Base-by-base conservation (phyloP, 2,113 vertebrate species). In the Aptenodytes forsteri region DNA sequence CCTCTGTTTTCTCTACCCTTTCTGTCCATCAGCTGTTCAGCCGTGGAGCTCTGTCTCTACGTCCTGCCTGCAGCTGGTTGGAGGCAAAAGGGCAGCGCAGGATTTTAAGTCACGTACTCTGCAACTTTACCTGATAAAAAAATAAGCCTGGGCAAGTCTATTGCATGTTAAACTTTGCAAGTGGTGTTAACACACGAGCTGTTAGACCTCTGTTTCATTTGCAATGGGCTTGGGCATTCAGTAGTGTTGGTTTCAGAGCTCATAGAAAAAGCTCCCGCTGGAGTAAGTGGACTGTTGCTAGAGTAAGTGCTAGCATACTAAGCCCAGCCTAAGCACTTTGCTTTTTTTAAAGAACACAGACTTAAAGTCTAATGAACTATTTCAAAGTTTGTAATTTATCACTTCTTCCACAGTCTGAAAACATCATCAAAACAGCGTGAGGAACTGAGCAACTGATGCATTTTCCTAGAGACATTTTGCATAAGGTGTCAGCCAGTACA, bases 31-130 rank as follows among this genome's bases (percentile, higher is more conserved):
- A 50, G 38, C 83, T 2, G 2, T 65, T 83, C 10, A 23, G 26
- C 76, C 5, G 3, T 0, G 0, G 25, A 56, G 22, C 42, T 83
- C 72, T 7, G 15, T 70, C 67, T 79, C 34, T 38, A 36, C 2
- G 0, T 65, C 49, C 54, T 42, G 27, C 36, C 40, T 1, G 3
- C 27, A 44, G 36, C 19, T 2, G 1, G 30, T 17, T 46, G 65
- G 13, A 83, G 64, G 38, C 22, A 69, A 62, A 73, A 65, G 36
- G 25, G 21, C 58, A 72, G 58, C 1, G 1, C 23, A 19, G 36
- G 21, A 40, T 46, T 91, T 90, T n/a, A 72, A 76, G 16, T 54
- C 25, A 18, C 13, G 3, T 29, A 42, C 16, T 50, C 38, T 77
- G 27, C 47, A 78, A 7, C 26, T 78, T 61, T 25, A 26, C 16